Percentiles rank a stretch among this genome's conserved stretches.
phyloP scores from a whole-genome alignment of 2,888 invertebrate genomes.

The Thereva nobilitata region DNA sequence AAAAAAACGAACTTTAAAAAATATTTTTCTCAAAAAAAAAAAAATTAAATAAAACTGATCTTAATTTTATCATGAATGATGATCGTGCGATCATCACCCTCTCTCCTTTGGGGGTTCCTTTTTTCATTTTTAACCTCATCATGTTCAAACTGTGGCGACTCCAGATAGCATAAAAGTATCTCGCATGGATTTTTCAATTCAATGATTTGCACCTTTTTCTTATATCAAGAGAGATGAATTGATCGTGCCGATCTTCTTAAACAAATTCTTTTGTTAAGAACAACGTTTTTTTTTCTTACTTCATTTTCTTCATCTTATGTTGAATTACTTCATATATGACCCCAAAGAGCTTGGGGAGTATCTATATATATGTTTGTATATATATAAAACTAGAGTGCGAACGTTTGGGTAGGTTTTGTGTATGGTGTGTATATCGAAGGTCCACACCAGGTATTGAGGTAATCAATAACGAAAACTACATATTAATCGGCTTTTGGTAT shows the following conservation, averaged over 20 bases:
- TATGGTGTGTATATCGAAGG: conserved; percentile 3
- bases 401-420: conserved; percentile 21
- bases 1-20: no score
- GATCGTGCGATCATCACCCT: conserved; percentile 10
- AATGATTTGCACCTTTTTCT: conserved; percentile 31
- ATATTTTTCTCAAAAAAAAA: no score
- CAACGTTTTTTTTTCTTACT: neutral
- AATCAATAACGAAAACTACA: conserved; percentile 36
- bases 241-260: conserved; percentile 32
- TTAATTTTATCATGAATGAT: neutral
- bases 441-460: conserved; percentile 13
- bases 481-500: conserved; percentile 33
- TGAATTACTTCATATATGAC: conserved; percentile 8
- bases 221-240: conserved; percentile 16
- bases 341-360: neutral
- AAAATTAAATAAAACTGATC: no score
- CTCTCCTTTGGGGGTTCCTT: conserved; percentile 17
- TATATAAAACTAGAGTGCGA: neutral
- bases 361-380: neutral
- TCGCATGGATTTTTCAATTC: conserved; percentile 12
- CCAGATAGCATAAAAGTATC: neutral
- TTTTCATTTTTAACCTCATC: conserved; percentile 11
- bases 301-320: neutral
- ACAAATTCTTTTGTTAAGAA: conserved; percentile 28
- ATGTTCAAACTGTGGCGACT: neutral